These are phyloP conservation scores for Dichetophora obliterata DNA, from an alignment of 2,888 invertebrate genomes.

Conservation along the genomic window DNA sequence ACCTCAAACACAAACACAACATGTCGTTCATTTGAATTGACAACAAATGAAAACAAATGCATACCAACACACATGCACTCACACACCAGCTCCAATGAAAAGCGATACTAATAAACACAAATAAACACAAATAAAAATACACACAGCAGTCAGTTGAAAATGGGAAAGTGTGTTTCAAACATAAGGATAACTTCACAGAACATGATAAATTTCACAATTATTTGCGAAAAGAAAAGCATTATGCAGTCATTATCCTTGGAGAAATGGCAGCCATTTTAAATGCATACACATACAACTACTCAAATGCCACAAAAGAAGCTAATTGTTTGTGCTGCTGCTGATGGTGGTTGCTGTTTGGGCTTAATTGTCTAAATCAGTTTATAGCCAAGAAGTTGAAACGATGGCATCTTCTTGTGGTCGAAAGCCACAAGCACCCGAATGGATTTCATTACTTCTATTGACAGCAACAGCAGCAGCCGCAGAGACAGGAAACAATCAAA, in stretches of 20 bases:
- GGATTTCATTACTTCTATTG: slow-evolving; percentile 23
- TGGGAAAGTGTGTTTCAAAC: not conserved
- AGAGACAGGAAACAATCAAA: too few relatives aligned
- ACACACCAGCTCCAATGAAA: slow-evolving; percentile 23
- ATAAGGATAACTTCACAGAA: slow-evolving; percentile 16
- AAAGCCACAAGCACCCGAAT: slow-evolving; percentile 19
- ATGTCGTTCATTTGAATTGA: slow-evolving; percentile 44
- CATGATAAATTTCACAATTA: slow-evolving; percentile 41
- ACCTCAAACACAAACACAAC: slow-evolving; percentile 24
- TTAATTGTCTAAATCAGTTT: slow-evolving; percentile 69
- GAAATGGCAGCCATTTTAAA: slow-evolving; percentile 37
- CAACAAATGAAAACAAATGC: slow-evolving; percentile 34
- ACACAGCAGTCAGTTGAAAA: not conserved
- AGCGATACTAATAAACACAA: slow-evolving; percentile 31
- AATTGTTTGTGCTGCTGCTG: not conserved
- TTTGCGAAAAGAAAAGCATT: slow-evolving; percentile 42
- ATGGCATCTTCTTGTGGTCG: slow-evolving; percentile 16
- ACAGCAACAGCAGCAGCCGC: not conserved
- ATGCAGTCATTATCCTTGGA: slow-evolving; percentile 44
- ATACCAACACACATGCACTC: not conserved
- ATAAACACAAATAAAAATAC: not conserved
- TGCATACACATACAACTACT: slow-evolving; percentile 15
- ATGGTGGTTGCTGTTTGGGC: slow-evolving; percentile 10
- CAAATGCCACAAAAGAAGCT: not conserved
- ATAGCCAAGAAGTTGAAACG: slow-evolving; percentile 58